Evolutionary conservation across 1,140 invertebrate species (phyloP).

Genomic region (Meloidogyne exigua): DNA sequence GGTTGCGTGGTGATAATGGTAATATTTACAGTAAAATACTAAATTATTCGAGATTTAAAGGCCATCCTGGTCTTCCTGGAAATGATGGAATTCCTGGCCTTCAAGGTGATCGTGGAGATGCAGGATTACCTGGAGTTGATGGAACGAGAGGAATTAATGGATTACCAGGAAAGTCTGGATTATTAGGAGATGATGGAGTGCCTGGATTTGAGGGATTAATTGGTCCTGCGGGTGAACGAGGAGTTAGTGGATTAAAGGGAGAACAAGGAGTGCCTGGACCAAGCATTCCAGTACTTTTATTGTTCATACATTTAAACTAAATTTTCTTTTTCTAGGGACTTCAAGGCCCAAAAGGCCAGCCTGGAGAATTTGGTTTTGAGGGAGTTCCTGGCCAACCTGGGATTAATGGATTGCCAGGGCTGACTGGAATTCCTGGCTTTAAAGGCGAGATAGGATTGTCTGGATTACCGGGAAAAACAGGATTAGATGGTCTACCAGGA

Average conservation of each 20-base stretch:
- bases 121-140: constrained; percentile 33
- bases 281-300: constrained; percentile 18
- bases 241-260: constrained; percentile 14
- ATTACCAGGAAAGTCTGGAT: constrained; percentile 40
- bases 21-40: not conserved
- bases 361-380: constrained; percentile 41
- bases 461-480: constrained; percentile 33
- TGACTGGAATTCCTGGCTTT: constrained; percentile 41
- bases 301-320: not conserved
- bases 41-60: constrained; percentile 16
- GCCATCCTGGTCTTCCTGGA: constrained; percentile 28
- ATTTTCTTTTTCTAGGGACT: constrained; percentile 27
- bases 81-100: constrained; percentile 33
- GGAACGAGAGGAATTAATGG: constrained; percentile 40
- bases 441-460: constrained; percentile 33
- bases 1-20: constrained; percentile 33
- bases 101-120: constrained; percentile 27
- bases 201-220: constrained; percentile 16
- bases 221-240: constrained; percentile 31
- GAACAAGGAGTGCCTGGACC: constrained; percentile 44
- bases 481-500: constrained; percentile 48
- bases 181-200: constrained; percentile 24
- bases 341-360: constrained; percentile 37
- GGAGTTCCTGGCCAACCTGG: constrained; percentile 41
- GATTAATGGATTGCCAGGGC: constrained; percentile 24